Evolutionary conservation across 2,113 vertebrate species (phyloP).

Genomic region (Turnix velox): DNA sequence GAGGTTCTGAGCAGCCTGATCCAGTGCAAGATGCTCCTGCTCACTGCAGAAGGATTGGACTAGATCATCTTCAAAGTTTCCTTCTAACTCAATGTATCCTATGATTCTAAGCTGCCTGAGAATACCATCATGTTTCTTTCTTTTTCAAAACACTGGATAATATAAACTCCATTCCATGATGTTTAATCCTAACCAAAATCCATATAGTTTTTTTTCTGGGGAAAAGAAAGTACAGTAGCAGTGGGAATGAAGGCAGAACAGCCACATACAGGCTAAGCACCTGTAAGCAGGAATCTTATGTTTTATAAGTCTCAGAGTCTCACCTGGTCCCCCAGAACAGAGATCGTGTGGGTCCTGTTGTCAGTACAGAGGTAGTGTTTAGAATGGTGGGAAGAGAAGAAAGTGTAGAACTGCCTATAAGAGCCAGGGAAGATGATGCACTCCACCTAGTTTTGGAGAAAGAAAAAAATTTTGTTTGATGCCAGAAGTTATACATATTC

Average conservation of each 20-base stretch:
- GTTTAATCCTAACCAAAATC: not conserved
- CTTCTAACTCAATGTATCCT: too few species aligned
- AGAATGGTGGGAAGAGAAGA: not conserved
- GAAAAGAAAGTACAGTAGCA: not conserved
- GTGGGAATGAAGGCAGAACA: not conserved
- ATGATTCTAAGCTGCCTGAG: not conserved
- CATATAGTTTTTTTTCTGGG: fast-evolving
- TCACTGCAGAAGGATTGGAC: too few species aligned
- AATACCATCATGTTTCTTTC: not conserved
- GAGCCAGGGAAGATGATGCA: fast-evolving
- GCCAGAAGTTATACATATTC: not conserved
- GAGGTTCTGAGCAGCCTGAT: too few species aligned
- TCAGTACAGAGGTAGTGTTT: not conserved
- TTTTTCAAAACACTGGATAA: not conserved
- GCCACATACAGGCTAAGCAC: fast-evolving
- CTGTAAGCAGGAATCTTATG: fast-evolving
- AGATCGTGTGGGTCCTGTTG: not conserved
- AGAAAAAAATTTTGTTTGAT: not conserved
- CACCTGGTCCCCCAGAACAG: fast-evolving
- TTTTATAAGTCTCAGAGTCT: not conserved
- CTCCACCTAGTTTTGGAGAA: not conserved
- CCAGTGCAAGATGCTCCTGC: too few species aligned
- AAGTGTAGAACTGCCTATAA: not conserved
- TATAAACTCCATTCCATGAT: not conserved
- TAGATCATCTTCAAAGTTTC: too few species aligned